Evolutionary conservation across 2,797 vertebrate species (phyloP).

Genomic region (Dermochelys coriacea): DNA sequence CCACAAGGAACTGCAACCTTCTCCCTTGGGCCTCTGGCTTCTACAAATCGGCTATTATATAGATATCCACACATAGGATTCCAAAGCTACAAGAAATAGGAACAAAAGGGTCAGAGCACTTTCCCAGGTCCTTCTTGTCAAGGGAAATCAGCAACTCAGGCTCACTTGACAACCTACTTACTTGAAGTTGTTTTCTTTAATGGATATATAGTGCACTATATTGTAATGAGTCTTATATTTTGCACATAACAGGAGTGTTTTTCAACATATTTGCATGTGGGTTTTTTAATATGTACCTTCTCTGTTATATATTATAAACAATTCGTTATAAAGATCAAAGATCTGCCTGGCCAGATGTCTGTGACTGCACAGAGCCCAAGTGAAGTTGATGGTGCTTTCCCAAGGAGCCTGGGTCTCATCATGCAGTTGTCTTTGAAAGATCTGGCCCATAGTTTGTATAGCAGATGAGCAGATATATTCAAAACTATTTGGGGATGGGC

Average conservation of each 20-base stretch:
- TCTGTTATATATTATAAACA: neutral
- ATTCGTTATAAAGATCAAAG: too few relatives aligned
- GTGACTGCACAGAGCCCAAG: neutral
- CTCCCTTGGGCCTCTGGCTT: neutral
- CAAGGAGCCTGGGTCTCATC: neutral
- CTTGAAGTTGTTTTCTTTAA: neutral
- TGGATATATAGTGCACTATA: neutral
- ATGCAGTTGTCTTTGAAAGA: neutral
- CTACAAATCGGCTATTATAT: neutral
- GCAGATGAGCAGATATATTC: neutral
- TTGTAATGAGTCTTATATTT: accelerated
- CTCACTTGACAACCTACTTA: neutral
- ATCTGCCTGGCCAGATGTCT: neutral
- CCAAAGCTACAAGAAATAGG: neutral
- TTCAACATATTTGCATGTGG: accelerated
- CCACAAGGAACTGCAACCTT: neutral
- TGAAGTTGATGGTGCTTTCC: neutral
- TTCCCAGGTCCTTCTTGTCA: neutral
- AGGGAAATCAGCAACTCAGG: neutral
- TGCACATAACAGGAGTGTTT: neutral
- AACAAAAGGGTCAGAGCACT: neutral
- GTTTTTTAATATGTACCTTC: neutral
- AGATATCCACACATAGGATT: neutral
- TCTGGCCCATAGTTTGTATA: neutral
- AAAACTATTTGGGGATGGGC: neutral